Conservation (phyloP, 2,113 vertebrate species). For the Aegithalos caudatus region DNA sequence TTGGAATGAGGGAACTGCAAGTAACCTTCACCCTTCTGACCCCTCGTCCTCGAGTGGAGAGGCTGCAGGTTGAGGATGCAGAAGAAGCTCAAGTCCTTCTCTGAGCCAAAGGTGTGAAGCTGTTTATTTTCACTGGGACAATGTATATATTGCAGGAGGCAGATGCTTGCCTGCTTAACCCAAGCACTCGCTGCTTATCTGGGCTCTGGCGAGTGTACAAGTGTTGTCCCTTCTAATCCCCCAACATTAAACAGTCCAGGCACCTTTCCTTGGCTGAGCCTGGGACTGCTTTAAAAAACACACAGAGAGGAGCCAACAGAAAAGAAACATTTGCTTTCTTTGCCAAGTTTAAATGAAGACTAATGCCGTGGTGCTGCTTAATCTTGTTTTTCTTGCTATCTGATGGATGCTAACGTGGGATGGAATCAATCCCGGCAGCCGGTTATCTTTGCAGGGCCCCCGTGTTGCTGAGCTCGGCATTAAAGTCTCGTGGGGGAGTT, state of each 20-base stretch:
- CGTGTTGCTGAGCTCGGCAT: not conserved
- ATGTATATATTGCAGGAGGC: conserved; percentile 66
- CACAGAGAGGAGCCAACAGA: conserved; percentile 27
- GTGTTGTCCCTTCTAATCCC: conserved; percentile 65
- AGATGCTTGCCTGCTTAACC: conserved; percentile 60
- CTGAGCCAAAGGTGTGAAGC: conserved; percentile 67
- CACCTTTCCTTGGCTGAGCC: conserved; percentile 44
- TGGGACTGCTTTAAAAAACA: not conserved
- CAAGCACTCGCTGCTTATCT: conserved; percentile 63
- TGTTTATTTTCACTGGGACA: conserved; percentile 73
- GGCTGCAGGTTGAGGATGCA: not conserved
- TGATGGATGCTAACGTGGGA: conserved; percentile 15
- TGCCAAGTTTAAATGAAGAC: conserved; percentile 54
- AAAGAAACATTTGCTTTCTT: conserved; percentile 8
- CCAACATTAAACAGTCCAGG: conserved; percentile 64
- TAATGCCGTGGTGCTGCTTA: conserved; percentile 17
- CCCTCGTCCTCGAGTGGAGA: not conserved
- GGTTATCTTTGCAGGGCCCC: conserved; percentile 21
- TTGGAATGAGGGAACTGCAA: not conserved
- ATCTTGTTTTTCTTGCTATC: conserved; percentile 52
- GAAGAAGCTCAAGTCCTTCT: conserved; percentile 4
- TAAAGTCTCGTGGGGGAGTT: not conserved
- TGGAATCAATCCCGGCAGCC: not conserved
- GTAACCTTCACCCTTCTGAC: not conserved
- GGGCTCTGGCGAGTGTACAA: conserved; percentile 58